Base-by-base conservation (phyloP, 2,797 vertebrate species). In the Ptychadena robeensis region DNA sequence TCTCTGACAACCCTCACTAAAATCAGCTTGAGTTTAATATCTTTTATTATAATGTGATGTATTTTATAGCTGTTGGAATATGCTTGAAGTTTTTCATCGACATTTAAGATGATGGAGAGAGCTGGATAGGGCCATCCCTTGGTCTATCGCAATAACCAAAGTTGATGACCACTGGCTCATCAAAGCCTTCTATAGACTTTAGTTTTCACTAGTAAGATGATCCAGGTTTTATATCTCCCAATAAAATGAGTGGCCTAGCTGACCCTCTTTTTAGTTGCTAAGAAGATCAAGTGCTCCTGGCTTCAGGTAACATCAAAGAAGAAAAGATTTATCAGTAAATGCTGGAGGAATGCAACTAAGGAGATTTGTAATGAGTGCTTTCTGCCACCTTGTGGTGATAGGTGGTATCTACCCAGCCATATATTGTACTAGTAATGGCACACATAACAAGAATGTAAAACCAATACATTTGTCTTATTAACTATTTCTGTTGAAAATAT, bases 271-370 rank as follows among this genome's bases (percentile, higher is more conserved):
- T 76, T 71, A 75, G 44, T 63, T 75, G 53, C 70, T 82, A 77
- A 82, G 73, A 82, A 82, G 81, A 82, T 82, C 81, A 82, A 76
- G 72, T 76, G 81, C 59, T 75, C 70, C 66, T 82, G 68, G 81
- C 72, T 82, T 77, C 67, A 70, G 73, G 73, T 71, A 77, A 77
- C 81, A 82, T 77, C 81, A 82, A 77, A 82, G 81, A 77, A 82
- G 57, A 82, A 77, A 82, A 69, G 65, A 76, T 76, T 69, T 70
- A 75, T 77, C 53, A 82, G 53, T 5, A 71, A 77, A 64, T 77
- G 53, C 67, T 44, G 27, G 28, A 71, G 63, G 65, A 61, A 70
- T 61, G n/a, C 18, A 73, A 63, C 7, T 73, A 25, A 64, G 79
- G 65, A 59, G 71, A 27, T 73, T 83, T 53, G 25, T 9, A 59